Evolutionary conservation across 53 echinoderm and acorn worm species (phyloP), one percentile per base, ranked within the genome.

Genomic region (Actinopyga echinites): DNA sequence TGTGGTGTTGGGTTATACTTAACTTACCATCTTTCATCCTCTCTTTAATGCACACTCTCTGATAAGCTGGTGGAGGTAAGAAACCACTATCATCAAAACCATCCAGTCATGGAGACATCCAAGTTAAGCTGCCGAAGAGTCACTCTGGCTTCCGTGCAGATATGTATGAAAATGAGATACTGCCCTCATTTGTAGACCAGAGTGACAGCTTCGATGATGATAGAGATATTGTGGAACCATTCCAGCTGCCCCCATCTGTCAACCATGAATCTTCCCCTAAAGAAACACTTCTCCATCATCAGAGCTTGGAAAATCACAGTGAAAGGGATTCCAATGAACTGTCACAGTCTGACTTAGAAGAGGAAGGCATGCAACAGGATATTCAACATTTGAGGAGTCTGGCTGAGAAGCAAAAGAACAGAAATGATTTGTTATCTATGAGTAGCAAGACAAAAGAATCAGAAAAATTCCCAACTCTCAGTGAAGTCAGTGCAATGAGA

Each of bases 331-430:
- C 31, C 29, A 55, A 26, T 54, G 31, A 2, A 0, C 6, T 2
- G 28, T 26, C 28, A 23, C 19, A 6, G 19, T 54, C 30, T 13
- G 33, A 53, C 9, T 52, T 13, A 19, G 11, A 77, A 30, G 77
- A 77, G 6, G 8, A 17, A 9, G 38, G 25, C n/a, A 43, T 19
- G 24, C 71, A 71, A 43, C 71, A 71, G 43, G 71, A 77, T 54
- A 77, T 77, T 6, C 77, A 77, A 32, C 77, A 77, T 56, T 20
- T 77, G 54, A 52, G 77, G 7, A 53, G 29, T 56, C 54, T 77
- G 12, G 77, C 77, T 12, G 77, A 77, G 30, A 77, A 77, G 29
- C 77, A 54, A 32, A 77, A 77, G 55, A 77, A 77, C 52, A 24
- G 31, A 19, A 56, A 77, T 55, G 77, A 77, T 49, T 32, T 77